Base-by-base conservation (phyloP, 2,113 vertebrate genomes). In the Okapia johnstoni region DNA sequence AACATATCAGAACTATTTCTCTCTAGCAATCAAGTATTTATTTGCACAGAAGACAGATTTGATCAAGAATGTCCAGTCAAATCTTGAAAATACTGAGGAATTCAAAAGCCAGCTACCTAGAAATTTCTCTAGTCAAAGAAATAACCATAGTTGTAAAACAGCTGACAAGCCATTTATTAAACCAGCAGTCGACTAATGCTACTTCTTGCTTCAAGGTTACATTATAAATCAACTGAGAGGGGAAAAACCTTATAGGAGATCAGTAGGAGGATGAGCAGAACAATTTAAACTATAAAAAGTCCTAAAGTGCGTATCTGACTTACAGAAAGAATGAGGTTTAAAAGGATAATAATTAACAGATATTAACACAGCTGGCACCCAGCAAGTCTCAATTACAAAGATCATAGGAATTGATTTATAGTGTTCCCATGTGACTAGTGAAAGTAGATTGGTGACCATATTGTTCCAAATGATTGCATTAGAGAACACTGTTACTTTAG, bases 111-210 rank as follows among this genome's bases (percentile, higher is more conserved):
- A 97, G 91, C 87, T 86, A 88, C 90, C 84, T 97, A 96, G 88
- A 98, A 92, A 95, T 94, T 93, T 98, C 85, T 97, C 79, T 14
- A 57, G 88, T 85, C 85, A 94, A 94, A 95, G 95, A 98, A 98
- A 96, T 97, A 97, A 96, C 95, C 97, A 97, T 93, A 97, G 96
- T 98, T 98, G 96, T 70, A 97, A 96, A 98, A 83, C 52, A 97
- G 93, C 96, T 98, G 98, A 98, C 97, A 98, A 98, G 96, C 28
- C 96, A 98, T 99, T 99, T 98, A 97, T 99, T 98, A 98, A 97
- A 99, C 98, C 96, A 98, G 97, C 1, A 2, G 94, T 98, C 48
- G 63, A 95, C 97, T 98, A 98, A 98, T 97, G 96, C 97, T 48
- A 98, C 95, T 98, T 96, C 98, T 98, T 98, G 28, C 96, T 98